Evolutionary conservation across 2,888 invertebrate species (phyloP).

Genomic region (Parelbella ahira): DNA sequence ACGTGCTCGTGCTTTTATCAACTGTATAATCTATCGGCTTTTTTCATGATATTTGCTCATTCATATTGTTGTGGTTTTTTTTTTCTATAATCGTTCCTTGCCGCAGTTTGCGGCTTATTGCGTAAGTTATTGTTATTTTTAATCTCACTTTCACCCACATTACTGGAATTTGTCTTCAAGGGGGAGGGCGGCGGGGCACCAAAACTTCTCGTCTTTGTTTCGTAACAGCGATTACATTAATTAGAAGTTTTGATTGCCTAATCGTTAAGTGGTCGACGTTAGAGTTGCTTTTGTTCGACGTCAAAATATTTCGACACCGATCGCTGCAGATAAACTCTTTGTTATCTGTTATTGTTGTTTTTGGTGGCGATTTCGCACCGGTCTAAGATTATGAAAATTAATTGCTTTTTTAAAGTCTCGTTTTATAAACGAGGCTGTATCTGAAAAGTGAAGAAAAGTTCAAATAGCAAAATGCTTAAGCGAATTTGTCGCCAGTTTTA

Average conservation of each 20-base stretch:
- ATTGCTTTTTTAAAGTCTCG: too few species aligned
- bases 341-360: too few species aligned
- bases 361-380: too few species aligned
- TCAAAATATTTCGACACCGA: conserved; percentile 14
- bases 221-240: conserved; percentile 14
- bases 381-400: too few species aligned
- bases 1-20: conserved; percentile 8
- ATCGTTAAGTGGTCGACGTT: conserved; percentile 11
- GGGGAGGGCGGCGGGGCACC: too few species aligned
- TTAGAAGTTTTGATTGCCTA: conserved; percentile 17
- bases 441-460: too few species aligned
- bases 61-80: too few species aligned
- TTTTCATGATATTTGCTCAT: too few species aligned
- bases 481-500: too few species aligned
- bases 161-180: conserved; percentile 15
- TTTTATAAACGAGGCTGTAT: too few species aligned
- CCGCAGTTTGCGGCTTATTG: conserved; percentile 14
- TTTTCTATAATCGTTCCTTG: conserved; percentile 3
- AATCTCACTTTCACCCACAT: conserved; percentile 19
- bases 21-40: too few species aligned
- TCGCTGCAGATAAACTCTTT: neutral
- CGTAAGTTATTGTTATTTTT: conserved; percentile 11
- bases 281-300: conserved; percentile 7
- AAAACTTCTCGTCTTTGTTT: conserved; percentile 15
- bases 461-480: too few species aligned